Evolutionary conservation across 2,113 vertebrate species (phyloP), one percentile per base, ranked within the genome.

Genomic region (Eretmodus cyanostictus): DNA sequence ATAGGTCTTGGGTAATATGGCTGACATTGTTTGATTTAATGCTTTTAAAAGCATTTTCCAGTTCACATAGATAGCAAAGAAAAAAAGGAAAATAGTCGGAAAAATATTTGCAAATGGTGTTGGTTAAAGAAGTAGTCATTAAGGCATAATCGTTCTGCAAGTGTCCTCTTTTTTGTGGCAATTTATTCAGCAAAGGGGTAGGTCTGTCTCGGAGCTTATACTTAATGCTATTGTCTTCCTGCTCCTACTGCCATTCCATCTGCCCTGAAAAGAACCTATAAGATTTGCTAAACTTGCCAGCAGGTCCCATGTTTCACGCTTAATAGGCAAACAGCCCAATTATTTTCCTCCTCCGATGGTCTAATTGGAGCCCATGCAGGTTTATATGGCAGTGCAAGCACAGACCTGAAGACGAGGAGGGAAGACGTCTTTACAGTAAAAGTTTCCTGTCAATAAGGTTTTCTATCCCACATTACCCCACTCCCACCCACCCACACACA

Each of bases 141-240:
- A 97, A 97, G 96, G 93, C 94, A 96, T 95, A 97, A 97, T 98
- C 97, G 96, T 97, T 97, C 96, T 96, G 96, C 95, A 94, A 97
- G 97, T 97, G 97, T 95, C 90, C 94, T 79, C 85, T 95, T 95
- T 95, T 24, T 86, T 91, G 59, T 94, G 89, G 57, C 93, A 95
- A 95, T 95, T 96, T 93, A 96, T 94, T 88, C 85, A 81, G 94
- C 87, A 90, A 91, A 92, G 92, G 92, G 81, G 94, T 71, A 83
- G 94, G 93, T 85, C 93, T 78, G 59, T 71, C 89, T 92, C 85
- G 90, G 91, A 63, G 27, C 78, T 47, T 49, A 27, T 3, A 49
- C 88, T 92, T 94, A 95, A 95, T 96, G 93, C 95, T 89, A 96
- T 96, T 92, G 91, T 94, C 87, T 85, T 49, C 42, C 47, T 59